A percentile compares a stretch with the other conserved stretches of the same genome.
These are phyloP conservation scores for Agrotis puta DNA, from an alignment of 2,888 invertebrate species.

Conservation along the genomic window DNA sequence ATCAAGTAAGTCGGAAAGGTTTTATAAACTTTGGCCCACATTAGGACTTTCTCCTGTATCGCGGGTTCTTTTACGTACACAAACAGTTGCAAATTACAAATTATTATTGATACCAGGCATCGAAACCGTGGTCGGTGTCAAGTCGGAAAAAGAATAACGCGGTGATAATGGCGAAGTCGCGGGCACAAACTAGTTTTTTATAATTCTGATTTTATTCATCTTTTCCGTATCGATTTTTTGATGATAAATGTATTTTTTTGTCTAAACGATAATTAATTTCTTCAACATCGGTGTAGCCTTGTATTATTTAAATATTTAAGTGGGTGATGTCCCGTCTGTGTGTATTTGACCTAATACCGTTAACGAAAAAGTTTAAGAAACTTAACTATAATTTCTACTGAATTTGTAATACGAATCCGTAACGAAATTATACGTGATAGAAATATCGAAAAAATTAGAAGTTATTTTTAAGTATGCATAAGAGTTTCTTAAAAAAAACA, in stretches of 20 bases:
- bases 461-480: background rate
- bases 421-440: background rate
- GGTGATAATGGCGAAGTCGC: no score
- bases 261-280: no score
- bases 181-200: no score
- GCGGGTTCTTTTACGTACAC: no score
- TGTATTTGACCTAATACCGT: slow-evolving; percentile 33
- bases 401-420: slow-evolving; percentile 22
- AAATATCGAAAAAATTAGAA: background rate
- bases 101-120: no score
- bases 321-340: slow-evolving; percentile 16
- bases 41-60: no score
- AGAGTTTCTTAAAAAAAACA: background rate
- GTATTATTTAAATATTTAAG: slow-evolving; percentile 30
- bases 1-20: no score
- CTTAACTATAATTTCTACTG: background rate
- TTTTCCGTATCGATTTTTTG: background rate
- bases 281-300: slow-evolving; percentile 11
- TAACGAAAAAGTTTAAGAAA: slow-evolving; percentile 7
- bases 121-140: no score
- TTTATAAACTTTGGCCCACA: no score
- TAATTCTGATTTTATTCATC: background rate
- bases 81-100: no score
- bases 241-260: background rate
- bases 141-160: no score